Evolutionary conservation across 2,797 vertebrate species (phyloP).

Genomic region (Tenualosa thibaudeaui): DNA sequence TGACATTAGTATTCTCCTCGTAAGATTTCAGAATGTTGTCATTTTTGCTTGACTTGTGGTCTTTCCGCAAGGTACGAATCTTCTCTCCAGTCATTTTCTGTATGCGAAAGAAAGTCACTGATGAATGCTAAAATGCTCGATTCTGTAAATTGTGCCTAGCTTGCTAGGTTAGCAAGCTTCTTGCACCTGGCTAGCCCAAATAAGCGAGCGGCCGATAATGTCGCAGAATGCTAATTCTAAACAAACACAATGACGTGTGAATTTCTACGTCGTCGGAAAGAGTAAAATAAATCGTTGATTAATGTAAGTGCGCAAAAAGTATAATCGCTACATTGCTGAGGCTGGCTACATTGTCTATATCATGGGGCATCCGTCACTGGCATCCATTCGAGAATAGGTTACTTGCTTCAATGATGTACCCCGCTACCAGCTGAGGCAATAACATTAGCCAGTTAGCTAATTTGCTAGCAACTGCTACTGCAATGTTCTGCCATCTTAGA

Average conservation of each 20-base stretch:
- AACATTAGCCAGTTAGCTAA: background rate
- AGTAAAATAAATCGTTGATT: background rate
- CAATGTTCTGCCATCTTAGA: slow-evolving; percentile 12
- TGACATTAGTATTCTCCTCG: slow-evolving; percentile 75
- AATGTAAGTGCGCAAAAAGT: background rate
- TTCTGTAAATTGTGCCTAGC: slow-evolving; percentile 1
- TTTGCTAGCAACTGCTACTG: slow-evolving; percentile 3
- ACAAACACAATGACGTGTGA: background rate
- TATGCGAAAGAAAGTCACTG: background rate
- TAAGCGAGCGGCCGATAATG: slow-evolving; percentile 17
- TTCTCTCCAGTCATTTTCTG: slow-evolving; percentile 88
- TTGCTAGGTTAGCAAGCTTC: slow-evolving; percentile 23
- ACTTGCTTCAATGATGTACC: background rate
- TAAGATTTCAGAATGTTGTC: slow-evolving; percentile 82
- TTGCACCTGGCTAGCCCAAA: slow-evolving; percentile 15
- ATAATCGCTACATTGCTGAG: background rate
- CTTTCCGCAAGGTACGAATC: slow-evolving; percentile 87
- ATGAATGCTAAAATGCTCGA: background rate
- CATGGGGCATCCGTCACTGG: background rate
- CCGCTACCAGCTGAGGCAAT: background rate
- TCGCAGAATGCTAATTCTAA: slow-evolving; percentile 13
- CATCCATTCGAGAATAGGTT: background rate
- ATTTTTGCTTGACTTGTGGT: slow-evolving; percentile 86
- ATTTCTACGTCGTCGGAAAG: background rate
- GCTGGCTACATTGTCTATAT: background rate